A percentile compares a stretch with the other conserved stretches of the same genome.
Conservation (phyloP, 1,140 invertebrate species). For the Rhagoletis pomonella region DNA sequence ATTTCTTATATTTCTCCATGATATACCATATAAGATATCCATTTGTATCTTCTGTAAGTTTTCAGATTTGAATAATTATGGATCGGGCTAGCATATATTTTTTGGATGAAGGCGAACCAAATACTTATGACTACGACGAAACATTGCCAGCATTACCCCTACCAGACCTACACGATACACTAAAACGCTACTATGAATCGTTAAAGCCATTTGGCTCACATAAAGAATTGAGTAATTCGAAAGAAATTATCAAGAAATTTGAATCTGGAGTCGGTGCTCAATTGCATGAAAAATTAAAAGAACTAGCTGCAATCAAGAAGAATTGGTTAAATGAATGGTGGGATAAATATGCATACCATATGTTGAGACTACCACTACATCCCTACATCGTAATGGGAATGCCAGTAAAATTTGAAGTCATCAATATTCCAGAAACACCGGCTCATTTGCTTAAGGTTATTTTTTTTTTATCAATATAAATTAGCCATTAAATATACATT, state of each 20-base stretch:
- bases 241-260: slow-evolving; percentile 77
- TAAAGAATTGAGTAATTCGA: slow-evolving; percentile 76
- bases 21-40: neutral
- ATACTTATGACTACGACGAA: slow-evolving; percentile 72
- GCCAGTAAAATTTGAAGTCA: slow-evolving; percentile 63
- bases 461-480: neutral
- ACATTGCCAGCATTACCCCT: slow-evolving; percentile 79
- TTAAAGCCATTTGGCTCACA: slow-evolving; percentile 77
- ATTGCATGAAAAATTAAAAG: slow-evolving; percentile 80
- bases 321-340: slow-evolving; percentile 80
- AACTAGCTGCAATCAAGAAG: slow-evolving; percentile 75
- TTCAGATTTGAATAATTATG: slow-evolving; percentile 58
- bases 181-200: slow-evolving; percentile 79
- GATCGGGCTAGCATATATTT: slow-evolving; percentile 69
- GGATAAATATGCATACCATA: slow-evolving; percentile 85
- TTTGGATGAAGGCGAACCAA: slow-evolving; percentile 63
- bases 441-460: slow-evolving; percentile 61
- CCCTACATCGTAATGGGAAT: slow-evolving; percentile 73
- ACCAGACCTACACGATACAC: slow-evolving; percentile 80
- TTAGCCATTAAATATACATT: neutral
- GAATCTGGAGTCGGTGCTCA: slow-evolving; percentile 75
- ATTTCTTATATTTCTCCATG: neutral
- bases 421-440: slow-evolving; percentile 65
- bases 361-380: slow-evolving; percentile 80
- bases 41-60: no score